phyloP scores from a whole-genome alignment of 2,888 invertebrate genomes.

The Pyrgus malvae region DNA sequence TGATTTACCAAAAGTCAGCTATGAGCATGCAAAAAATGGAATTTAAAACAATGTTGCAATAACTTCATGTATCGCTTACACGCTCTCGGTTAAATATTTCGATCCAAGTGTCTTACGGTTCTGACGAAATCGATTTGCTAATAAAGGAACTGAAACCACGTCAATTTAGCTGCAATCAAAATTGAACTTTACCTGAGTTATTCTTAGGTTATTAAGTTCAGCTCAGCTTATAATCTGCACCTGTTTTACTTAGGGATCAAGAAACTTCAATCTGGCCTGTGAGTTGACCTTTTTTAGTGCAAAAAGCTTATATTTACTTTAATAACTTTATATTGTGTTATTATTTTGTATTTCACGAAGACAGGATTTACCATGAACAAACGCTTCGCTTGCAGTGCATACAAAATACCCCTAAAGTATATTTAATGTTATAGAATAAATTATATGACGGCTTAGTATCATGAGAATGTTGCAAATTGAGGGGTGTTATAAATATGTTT shows the following conservation, averaged over 20 bases:
- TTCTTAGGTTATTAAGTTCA: constrained; percentile 35
- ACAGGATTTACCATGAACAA: too few relatives aligned
- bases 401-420: too few relatives aligned
- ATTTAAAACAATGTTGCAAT: not conserved
- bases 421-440: too few relatives aligned
- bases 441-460: too few relatives aligned
- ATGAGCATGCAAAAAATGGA: too few relatives aligned
- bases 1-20: too few relatives aligned
- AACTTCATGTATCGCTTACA: constrained; percentile 16
- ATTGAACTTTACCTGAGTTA: constrained; percentile 46
- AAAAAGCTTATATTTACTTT: too few relatives aligned
- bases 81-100: not conserved
- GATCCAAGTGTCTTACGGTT: constrained; percentile 26
- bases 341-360: too few relatives aligned
- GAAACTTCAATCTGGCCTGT: constrained; percentile 67
- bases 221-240: constrained; percentile 51
- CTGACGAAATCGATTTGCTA: constrained; percentile 60
- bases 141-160: constrained; percentile 57
- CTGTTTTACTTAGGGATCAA: constrained; percentile 68
- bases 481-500: too few relatives aligned
- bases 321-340: too few relatives aligned
- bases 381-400: too few relatives aligned
- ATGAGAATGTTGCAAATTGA: too few relatives aligned
- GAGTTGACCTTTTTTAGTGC: constrained; percentile 46
- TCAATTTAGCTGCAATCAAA: constrained; percentile 40